A percentile compares a stretch with the other conserved stretches of the same genome.
Evolutionary conservation across 35 echinoderm and acorn worm species (phyloP).

Genomic region (Anneissia japonica): DNA sequence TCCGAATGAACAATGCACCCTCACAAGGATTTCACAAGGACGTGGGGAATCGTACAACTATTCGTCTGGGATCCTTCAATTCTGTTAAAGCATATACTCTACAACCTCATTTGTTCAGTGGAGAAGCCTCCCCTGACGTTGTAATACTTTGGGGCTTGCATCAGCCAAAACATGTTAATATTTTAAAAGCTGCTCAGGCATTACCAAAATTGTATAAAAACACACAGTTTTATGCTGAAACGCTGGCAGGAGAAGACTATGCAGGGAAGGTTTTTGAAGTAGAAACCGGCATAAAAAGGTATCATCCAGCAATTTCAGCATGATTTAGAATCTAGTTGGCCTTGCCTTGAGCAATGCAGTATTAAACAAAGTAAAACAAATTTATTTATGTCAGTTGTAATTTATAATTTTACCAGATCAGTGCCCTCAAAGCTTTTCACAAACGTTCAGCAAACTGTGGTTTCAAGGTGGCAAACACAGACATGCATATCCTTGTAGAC

Average conservation of each 20-base stretch:
- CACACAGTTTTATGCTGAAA: neutral
- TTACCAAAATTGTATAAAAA: neutral
- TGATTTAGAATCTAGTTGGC: too few relatives aligned
- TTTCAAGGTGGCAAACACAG: neutral
- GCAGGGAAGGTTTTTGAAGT: constrained; percentile 58
- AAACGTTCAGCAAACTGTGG: neutral
- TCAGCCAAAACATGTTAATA: neutral
- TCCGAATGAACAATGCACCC: constrained; percentile 95
- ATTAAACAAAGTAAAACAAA: too few relatives aligned
- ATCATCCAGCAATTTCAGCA: too few relatives aligned
- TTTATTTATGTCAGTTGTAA: too few relatives aligned
- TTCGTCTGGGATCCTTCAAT: constrained; percentile 10
- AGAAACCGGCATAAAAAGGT: constrained; percentile 86
- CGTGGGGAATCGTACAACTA: constrained; percentile 72
- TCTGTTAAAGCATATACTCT: neutral
- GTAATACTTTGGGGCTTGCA: neutral
- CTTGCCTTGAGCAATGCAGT: too few relatives aligned
- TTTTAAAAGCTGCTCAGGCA: neutral
- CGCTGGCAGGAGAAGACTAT: neutral
- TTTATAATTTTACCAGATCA: too few relatives aligned
- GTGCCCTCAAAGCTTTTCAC: too few relatives aligned
- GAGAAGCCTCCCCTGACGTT: neutral
- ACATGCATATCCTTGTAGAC: neutral
- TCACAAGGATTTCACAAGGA: constrained; percentile 61
- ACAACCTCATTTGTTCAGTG: neutral